Conservation (phyloP, 2,888 invertebrate species). For the Drymonia ruficornis region DNA sequence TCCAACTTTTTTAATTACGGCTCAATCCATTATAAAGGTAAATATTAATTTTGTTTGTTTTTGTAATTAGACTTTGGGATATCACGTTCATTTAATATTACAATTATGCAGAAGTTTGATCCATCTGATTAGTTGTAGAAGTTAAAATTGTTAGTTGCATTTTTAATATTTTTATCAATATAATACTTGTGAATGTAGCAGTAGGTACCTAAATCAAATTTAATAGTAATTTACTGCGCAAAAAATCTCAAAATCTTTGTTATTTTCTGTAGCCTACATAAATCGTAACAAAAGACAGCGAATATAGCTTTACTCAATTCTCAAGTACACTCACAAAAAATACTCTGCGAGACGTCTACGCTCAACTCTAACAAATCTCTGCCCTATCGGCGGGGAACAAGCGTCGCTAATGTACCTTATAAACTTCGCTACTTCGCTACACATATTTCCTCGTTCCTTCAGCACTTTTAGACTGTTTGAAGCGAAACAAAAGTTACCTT, state of each 20-base stretch:
- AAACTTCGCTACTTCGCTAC: constrained; percentile 23
- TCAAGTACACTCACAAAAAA: constrained; percentile 20
- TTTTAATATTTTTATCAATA: too few species aligned
- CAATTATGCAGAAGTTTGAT: too few species aligned
- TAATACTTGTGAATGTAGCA: too few species aligned
- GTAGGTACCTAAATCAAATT: too few species aligned
- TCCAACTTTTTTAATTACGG: constrained; percentile 4
- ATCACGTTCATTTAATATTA: background rate
- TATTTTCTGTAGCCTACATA: background rate
- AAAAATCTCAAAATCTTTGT: too few species aligned
- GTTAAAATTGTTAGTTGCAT: too few species aligned
- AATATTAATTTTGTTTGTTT: background rate
- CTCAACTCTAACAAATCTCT: constrained; percentile 24
- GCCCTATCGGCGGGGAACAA: constrained; percentile 26
- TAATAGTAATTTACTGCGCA: too few species aligned
- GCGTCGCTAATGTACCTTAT: constrained; percentile 27
- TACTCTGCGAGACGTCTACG: constrained; percentile 10
- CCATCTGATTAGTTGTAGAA: too few species aligned
- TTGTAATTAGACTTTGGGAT: constrained; percentile 6
- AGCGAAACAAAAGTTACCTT: constrained; percentile 27
- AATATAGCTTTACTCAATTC: constrained; percentile 7
- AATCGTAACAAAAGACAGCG: constrained; percentile 10
- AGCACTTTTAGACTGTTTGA: constrained; percentile 10
- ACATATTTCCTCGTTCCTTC: too few species aligned
- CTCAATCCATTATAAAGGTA: background rate